Evolutionary conservation across 2,797 vertebrate species (phyloP), one percentile per base, ranked within the genome.

Genomic region (Cyprinodon diabolis): DNA sequence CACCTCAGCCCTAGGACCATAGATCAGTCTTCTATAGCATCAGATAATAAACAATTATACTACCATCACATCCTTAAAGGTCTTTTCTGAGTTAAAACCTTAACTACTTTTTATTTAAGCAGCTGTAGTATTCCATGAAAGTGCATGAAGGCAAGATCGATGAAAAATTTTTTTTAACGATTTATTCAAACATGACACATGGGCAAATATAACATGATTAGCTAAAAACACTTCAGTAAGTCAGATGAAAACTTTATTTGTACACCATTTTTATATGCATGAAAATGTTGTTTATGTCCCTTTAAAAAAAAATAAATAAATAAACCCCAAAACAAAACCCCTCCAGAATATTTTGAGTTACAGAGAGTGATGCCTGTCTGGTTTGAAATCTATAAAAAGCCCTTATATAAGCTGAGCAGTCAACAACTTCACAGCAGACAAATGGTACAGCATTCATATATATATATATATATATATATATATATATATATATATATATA

Each of bases 351-450:
- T 84, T 72, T 87, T 55, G 54, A 84, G 81, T 88, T 91, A 73
- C 75, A 87, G 84, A 86, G 87, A 87, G 84, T 88, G 91, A 92
- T 68, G 77, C 86, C 88, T 75, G 90, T 93, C 90, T 94, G 89
- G 87, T 89, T 92, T 92, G 80, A 91, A 84, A 81, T 88, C 83
- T 93, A 92, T 85, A 92, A 93, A 93, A 94, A 95, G 94, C 95
- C 95, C 95, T 95, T 95, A 91, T 93, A 93, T 92, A 93, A 94
- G 92, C 85, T 90, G 92, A 90, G 90, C 93, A 88, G 84, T 94
- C 86, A 90, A 94, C 87, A 90, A 90, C 86, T 89, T 91, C 85
- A 93, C 91, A 90, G 91, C 91, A 91, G 90, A 94, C 93, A 89
- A 91, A 92, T 92, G 91, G 86, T 90, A 93, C 90, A 90, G 88